Evolutionary conservation across 2,888 invertebrate species (phyloP).

Genomic region (Drosophila glabriapex): DNA sequence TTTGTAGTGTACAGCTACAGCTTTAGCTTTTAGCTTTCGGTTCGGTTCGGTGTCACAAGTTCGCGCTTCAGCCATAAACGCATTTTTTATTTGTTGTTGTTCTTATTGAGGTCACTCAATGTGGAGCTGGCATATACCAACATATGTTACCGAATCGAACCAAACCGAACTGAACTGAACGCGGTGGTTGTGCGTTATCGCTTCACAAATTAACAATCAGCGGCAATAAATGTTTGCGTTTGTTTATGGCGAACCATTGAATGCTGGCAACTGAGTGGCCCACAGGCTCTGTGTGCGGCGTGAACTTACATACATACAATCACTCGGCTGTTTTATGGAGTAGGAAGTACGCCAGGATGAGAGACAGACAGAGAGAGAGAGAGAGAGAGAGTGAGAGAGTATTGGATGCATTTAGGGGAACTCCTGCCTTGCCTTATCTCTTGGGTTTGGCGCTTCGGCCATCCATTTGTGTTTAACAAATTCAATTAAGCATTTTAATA

Average conservation of each 20-base stretch:
- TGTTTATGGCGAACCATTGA: conserved; percentile 74
- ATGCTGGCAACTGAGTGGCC: conserved; percentile 21
- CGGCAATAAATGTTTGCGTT: conserved; percentile 81
- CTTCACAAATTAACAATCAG: conserved; percentile 84
- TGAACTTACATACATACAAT: conserved; percentile 40
- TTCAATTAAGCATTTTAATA: conserved; percentile 82
- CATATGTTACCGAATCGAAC: conserved; percentile 12
- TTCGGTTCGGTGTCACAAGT: conserved; percentile 74
- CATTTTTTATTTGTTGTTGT: conserved; percentile 37
- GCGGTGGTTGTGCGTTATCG: conserved; percentile 71
- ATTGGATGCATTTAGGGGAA: neutral
- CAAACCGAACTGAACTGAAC: neutral
- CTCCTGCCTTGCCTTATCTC: conserved; percentile 45
- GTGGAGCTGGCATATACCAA: conserved; percentile 27
- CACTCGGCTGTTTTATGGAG: conserved; percentile 19
- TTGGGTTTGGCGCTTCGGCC: conserved; percentile 31
- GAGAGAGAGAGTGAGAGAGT: neutral
- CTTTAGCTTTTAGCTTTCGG: conserved; percentile 26
- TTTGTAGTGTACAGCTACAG: conserved; percentile 11
- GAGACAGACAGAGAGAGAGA: neutral
- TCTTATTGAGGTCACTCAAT: conserved; percentile 68
- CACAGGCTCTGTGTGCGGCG: conserved; percentile 31
- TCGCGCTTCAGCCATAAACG: conserved; percentile 53
- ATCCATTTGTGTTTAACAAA: conserved; percentile 70
- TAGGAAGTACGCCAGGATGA: conserved; percentile 7